Evolutionary conservation across 2,113 vertebrate species (phyloP).

Genomic region (Macheiramphus alcinus): DNA sequence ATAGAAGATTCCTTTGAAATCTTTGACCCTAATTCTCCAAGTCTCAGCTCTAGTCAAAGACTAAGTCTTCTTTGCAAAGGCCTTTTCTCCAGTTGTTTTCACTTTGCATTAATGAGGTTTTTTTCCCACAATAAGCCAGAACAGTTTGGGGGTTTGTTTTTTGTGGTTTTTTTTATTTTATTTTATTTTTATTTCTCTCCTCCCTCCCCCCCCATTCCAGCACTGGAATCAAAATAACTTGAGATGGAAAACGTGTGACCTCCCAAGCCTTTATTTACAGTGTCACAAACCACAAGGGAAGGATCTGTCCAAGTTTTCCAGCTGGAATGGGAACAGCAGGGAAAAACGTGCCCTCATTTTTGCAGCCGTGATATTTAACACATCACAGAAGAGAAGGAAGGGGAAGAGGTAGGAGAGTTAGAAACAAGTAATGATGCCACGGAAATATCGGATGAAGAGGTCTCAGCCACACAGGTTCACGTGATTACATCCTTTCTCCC

Average conservation of each 20-base stretch:
- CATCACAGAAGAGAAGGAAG: neutral
- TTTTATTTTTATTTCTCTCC: neutral
- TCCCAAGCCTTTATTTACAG: constrained; percentile 58
- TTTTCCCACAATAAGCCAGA: constrained; percentile 4
- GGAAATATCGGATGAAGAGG: neutral
- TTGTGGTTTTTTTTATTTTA: neutral
- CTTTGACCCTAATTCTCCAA: neutral
- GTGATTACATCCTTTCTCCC: neutral
- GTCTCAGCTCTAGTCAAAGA: neutral
- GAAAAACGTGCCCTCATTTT: neutral
- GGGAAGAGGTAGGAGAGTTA: neutral
- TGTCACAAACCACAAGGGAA: constrained; percentile 37
- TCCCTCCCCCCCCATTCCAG: neutral
- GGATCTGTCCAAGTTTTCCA: constrained; percentile 1
- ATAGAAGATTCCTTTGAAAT: neutral
- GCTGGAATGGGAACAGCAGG: neutral
- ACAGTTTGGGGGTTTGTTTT: neutral
- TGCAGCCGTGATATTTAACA: constrained; percentile 54
- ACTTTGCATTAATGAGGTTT: neutral
- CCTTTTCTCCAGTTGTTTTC: neutral
- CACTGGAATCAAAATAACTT: constrained; percentile 44
- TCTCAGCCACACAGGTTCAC: neutral
- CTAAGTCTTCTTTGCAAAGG: neutral
- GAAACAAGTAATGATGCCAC: neutral
- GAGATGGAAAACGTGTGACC: constrained; percentile 40